A percentile compares a stretch with the other conserved stretches of the same genome.
Conservation (phyloP, 2,113 vertebrate genomes). For the Pseudorectes ferrugineus region DNA sequence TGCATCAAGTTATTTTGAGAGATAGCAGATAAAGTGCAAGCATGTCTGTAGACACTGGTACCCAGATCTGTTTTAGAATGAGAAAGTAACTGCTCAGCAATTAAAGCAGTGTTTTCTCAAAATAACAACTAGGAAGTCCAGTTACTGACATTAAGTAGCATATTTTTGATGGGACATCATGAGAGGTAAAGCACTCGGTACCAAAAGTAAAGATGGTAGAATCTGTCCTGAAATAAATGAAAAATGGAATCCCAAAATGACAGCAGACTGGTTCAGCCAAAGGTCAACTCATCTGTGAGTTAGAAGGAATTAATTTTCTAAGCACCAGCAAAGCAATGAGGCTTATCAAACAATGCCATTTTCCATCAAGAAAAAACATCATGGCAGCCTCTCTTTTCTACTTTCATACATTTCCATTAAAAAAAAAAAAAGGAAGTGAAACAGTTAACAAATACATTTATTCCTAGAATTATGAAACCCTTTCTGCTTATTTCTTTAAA, state of each 20-base stretch:
- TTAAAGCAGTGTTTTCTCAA: background rate
- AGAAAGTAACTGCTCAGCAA: constrained; percentile 10
- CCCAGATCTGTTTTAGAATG: background rate
- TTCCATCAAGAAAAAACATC: background rate
- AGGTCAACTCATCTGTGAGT: constrained; percentile 43
- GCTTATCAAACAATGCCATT: constrained; percentile 34
- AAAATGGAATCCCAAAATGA: background rate
- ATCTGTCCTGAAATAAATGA: constrained; percentile 13
- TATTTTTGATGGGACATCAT: background rate
- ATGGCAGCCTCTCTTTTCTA: background rate
- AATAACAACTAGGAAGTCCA: background rate
- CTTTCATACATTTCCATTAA: background rate
- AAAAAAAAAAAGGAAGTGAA: background rate
- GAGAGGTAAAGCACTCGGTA: background rate
- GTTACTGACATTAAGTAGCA: background rate
- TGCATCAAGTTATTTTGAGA: background rate
- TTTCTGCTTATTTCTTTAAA: background rate
- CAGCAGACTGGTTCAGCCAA: constrained; percentile 45
- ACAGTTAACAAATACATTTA: background rate
- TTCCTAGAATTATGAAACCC: background rate
- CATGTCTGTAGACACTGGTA: background rate
- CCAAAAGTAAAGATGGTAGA: constrained; percentile 6
- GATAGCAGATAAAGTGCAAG: background rate
- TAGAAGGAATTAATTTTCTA: constrained; percentile 46
- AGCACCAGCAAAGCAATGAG: constrained; percentile 39